Evolutionary conservation across 2,888 invertebrate genomes (phyloP), one percentile per base, ranked within the genome.

Genomic region (Sericinus montela): DNA sequence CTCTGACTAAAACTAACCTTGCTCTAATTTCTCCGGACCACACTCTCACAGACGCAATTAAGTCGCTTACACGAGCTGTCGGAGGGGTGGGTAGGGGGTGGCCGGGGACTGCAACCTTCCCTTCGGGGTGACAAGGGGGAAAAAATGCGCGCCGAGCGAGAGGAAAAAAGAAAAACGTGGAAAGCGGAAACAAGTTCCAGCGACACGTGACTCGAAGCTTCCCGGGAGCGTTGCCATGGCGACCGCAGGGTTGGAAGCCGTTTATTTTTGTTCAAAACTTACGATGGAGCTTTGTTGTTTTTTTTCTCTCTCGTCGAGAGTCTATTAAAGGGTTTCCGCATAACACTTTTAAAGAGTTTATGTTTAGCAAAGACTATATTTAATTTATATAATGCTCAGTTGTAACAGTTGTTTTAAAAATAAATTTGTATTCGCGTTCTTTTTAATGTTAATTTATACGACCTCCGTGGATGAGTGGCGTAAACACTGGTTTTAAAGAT

Each of bases 21-120:
- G 85, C 72, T 83, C 86, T 87, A 85, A 87, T 86, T 87, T 87
- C 83, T 85, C 80, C 80, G 85, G 82, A 85, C 87, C 87, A 87
- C 87, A 85, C 87, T 85, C 87, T 82, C 87, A 87, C 88, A 87
- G 87, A 82, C 87, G 86, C 87, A 87, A 87, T 88, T 87, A 88
- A 88, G 88, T 82, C 80, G 74, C 84, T 82, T 82, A 84, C 84
- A 84, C 84, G 81, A 78, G 81, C 74, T 70, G 69, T 71, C 73
- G 72, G 76, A 74, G 72, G 53, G 59, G 51, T 46, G 56, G 48
- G 55, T 55, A 30, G 42, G 28, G n/a, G 43, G 41, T 50, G 25
- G 42, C 19, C 45, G 51, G 52, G 57, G 25, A 25, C 63, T 66
- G 65, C 63, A 62, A 47, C 56, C 41, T 48, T 32, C 55, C 16